Evolutionary conservation across 2,888 invertebrate genomes (phyloP), one percentile per base, ranked within the genome.

Genomic region (Phragmatobia fuliginosa): DNA sequence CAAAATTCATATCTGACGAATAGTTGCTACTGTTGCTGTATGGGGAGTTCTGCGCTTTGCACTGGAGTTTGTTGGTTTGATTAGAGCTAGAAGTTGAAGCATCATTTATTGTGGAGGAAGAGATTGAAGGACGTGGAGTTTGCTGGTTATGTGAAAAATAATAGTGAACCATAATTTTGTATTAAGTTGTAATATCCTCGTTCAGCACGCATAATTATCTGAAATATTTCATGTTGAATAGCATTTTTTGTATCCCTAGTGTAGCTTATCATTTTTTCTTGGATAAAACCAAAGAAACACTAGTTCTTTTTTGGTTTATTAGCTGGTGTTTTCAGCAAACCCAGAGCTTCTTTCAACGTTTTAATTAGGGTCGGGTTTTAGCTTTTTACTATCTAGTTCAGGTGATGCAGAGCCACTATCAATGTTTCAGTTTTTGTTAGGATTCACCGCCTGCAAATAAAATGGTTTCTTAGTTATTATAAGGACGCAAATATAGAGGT

Each of bases 121-220:
- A 41, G 10, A 11, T 14, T 41, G 16, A 41, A 41, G 5, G 5
- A 10, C 41, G 41, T 41, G 63, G 31, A 63, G 63, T 25, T 63
- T 63, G 41, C 49, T 63, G 63, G 63, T 56, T 65, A 56, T 65
- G 65, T 65, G 65, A 56, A 65, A 56, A 36, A 65, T 52, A 67
- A 61, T 52, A 60, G 61, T 62, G n/a, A 56, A 62, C 52, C 60
- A 62, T 56, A 60, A 70, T 36, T 36, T 61, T 62, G 62, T n/a
- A 66, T 66, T 61, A 5, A 21, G n/a, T n/a, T n/a, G n/a, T n/a
- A n/a, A n/a, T n/a, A n/a, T n/a, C n/a, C n/a, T n/a, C n/a, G n/a
- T n/a, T n/a, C n/a, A n/a, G n/a, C n/a, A n/a, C n/a, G n/a, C n/a
- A n/a, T n/a, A n/a, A n/a, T n/a, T 8, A 62, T 38, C 38, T 62